A percentile compares a stretch with the other conserved stretches of the same genome.
phyloP scores from a whole-genome alignment of 2,797 vertebrate genomes.

The Huso huso region DNA sequence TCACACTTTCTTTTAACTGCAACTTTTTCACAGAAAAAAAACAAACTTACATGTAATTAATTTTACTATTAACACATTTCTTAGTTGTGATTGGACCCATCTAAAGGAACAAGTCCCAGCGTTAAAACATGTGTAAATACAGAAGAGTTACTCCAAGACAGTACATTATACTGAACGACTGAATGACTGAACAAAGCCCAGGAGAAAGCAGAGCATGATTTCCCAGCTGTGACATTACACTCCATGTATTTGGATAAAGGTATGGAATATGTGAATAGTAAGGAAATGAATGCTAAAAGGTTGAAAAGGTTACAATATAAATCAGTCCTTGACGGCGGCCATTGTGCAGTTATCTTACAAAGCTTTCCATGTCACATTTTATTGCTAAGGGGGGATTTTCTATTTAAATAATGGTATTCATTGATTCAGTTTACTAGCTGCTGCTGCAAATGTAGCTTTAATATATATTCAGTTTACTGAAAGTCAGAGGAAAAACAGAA shows the following conservation, averaged over 20 bases:
- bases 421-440: conserved; percentile 1
- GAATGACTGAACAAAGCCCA: too few species aligned
- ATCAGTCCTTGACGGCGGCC: too few species aligned
- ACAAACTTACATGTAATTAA: too few species aligned
- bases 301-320: conserved; percentile 1
- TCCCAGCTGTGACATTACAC: not conserved
- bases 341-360: not conserved
- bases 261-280: not conserved
- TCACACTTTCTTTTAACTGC: too few species aligned
- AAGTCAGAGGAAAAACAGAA: too few species aligned
- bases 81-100: too few species aligned
- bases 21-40: too few species aligned
- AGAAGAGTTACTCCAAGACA: too few species aligned
- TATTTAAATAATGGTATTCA: conserved; percentile 6
- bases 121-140: too few species aligned
- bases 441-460: not conserved
- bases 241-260: not conserved
- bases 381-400: not conserved
- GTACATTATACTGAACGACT: too few species aligned
- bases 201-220: not conserved
- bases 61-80: too few species aligned
- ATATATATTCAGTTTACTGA: not conserved
- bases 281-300: not conserved
- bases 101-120: too few species aligned
- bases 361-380: not conserved